Conservation (phyloP, 2,888 invertebrate genomes). For the Sipha maydis region DNA sequence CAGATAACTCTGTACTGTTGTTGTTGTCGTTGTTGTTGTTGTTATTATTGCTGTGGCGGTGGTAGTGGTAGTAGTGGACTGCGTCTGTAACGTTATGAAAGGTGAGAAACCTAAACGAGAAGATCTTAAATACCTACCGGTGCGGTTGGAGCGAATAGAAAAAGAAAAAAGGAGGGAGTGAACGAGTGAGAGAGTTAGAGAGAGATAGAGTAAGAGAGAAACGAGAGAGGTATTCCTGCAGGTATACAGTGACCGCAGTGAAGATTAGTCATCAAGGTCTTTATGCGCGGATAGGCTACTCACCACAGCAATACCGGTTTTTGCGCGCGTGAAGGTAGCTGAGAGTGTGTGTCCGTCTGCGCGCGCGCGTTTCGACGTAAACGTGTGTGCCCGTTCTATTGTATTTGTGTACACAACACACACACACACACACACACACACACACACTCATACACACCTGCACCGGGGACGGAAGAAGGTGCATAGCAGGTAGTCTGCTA, state of each 20-base stretch:
- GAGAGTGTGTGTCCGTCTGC: not conserved
- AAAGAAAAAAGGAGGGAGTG: not conserved
- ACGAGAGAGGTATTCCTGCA: conserved; percentile 8
- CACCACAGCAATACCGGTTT: conserved; percentile 46
- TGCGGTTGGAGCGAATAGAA: not conserved
- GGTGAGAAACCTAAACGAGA: conserved; percentile 26
- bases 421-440: not conserved
- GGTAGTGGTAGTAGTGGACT: not conserved
- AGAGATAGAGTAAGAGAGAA: no score
- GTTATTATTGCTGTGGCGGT: not conserved
- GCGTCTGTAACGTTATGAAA: not conserved
- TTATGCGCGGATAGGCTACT: conserved; percentile 40
- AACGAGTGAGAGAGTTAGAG: not conserved
- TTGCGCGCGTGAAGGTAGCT: conserved; percentile 25
- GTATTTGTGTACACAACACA: not conserved
- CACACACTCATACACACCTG: not conserved
- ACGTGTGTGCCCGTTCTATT: conserved; percentile 6
- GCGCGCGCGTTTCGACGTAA: not conserved
- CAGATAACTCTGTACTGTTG: not conserved
- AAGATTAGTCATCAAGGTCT: conserved; percentile 60
- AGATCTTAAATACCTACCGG: not conserved
- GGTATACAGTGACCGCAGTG: conserved; percentile 37
- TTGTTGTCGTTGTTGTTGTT: not conserved
- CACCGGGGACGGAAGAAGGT: not conserved
- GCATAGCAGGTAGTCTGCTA: not conserved